Percentiles rank a stretch among this genome's conserved stretches.
These are phyloP conservation scores for Irena cyanogastra DNA, from an alignment of 2,113 vertebrate genomes.

Conservation along the genomic window DNA sequence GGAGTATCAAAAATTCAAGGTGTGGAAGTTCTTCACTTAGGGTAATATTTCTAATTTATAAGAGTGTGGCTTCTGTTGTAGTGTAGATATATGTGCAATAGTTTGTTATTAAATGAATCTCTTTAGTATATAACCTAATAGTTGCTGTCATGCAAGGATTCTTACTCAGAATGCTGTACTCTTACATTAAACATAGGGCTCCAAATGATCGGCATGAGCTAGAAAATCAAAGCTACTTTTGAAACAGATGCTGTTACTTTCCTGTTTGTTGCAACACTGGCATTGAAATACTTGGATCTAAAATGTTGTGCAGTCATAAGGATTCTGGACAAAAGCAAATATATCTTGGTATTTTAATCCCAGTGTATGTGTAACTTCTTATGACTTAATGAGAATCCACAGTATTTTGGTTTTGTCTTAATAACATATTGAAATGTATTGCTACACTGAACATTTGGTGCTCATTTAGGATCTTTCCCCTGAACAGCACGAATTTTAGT, in stretches of 20 bases:
- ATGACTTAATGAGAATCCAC: neutral
- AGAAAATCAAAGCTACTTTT: neutral
- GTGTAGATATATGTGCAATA: neutral
- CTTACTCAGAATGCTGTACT: neutral
- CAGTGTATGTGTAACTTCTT: neutral
- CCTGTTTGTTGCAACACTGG: neutral
- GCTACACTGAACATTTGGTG: neutral
- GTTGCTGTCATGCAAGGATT: neutral
- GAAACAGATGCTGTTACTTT: neutral
- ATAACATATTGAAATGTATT: neutral
- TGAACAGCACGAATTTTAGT: neutral
- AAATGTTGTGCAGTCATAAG: neutral
- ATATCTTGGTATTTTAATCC: neutral
- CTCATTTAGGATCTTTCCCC: neutral
- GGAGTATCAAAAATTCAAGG: neutral
- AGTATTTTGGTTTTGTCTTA: neutral
- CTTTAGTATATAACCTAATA: neutral
- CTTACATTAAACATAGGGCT: neutral
- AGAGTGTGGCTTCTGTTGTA: neutral
- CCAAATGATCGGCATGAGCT: neutral
- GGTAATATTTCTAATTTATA: neutral
- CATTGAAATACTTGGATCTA: neutral
- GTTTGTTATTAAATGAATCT: neutral
- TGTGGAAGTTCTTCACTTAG: neutral
- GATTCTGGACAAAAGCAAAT: neutral